Conservation (phyloP, 1,140 invertebrate genomes). For the Stegodyphus mimosarum region DNA sequence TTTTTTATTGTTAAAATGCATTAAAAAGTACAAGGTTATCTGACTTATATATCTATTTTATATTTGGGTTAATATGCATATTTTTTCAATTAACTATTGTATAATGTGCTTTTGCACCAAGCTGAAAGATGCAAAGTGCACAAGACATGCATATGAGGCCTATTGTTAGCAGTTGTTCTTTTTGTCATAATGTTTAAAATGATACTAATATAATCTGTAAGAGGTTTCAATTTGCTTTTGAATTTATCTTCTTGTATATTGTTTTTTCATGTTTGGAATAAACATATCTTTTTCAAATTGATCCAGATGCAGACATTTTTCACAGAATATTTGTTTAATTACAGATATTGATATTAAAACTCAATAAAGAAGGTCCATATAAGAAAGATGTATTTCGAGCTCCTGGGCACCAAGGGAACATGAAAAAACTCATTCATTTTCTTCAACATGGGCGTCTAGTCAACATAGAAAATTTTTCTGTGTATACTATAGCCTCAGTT, state of each 20-base stretch:
- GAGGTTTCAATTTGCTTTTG: not conserved
- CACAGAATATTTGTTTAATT: constrained; percentile 38
- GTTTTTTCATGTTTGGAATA: not conserved
- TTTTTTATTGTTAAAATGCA: too few relatives aligned
- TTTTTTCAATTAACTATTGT: too few relatives aligned
- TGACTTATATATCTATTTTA: too few relatives aligned
- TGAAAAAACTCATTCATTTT: constrained; percentile 96
- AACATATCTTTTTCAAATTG: not conserved
- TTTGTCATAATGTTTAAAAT: too few relatives aligned
- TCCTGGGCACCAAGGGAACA: constrained; percentile 92
- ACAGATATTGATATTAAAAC: constrained; percentile 88
- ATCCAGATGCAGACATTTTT: not conserved
- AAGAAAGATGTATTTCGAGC: constrained; percentile 94
- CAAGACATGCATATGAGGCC: too few relatives aligned
- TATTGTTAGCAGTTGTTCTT: too few relatives aligned
- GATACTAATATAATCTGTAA: too few relatives aligned
- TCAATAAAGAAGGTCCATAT: constrained; percentile 93
- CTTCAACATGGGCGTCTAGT: constrained; percentile 92
- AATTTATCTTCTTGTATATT: not conserved
- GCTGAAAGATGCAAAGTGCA: too few relatives aligned
- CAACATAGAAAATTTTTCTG: constrained; percentile 97
- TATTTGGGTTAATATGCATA: too few relatives aligned
- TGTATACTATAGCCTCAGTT: constrained; percentile 98
- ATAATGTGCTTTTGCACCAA: too few relatives aligned
- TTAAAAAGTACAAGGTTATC: too few relatives aligned